Base-by-base conservation (phyloP, 1,140 invertebrate genomes). In the Probaryconus sp. region DNA sequence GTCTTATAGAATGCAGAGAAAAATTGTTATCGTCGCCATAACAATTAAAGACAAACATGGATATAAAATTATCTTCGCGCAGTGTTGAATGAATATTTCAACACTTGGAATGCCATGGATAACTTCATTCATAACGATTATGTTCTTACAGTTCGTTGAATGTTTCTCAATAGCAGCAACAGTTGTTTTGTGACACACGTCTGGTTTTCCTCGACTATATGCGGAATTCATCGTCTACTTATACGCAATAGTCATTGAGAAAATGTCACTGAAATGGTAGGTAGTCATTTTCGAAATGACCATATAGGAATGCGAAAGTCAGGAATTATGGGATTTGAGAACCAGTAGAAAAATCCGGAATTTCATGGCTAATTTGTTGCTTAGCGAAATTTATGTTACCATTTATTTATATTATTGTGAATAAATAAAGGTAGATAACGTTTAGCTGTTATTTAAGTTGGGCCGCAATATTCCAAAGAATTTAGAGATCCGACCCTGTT, bases 101-200 rank as follows among this genome's bases (percentile, higher is more conserved):
- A 26, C 7, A 11, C 35, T 14, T 3, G 50, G 55, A 68, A 74
- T 74, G 50, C 43, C 43, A 16, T 28, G 31, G 45, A 75, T 75
- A 65, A 69, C 72, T 75, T 75, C 72, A 75, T 75, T 69, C 60
- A 58, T 38, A 51, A 58, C 64, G 50, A 75, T 69, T 75, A 60
- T 42, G 43, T 75, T 75, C 63, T 75, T 69, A 17, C 21, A 1
- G 7, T 18, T 17, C 31, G 3, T 7, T 47, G 42, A 38, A 65
- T 31, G 31, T 65, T 53, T 3, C 5, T 20, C 16, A 24, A 6
- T 6, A 24, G 37, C 11, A 9, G 9, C 38, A 10, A 11, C 21
- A 13, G 17, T 20, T 30, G 30, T 30, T 31, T 37, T n/a, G 5
- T n/a, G 10, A n/a, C 28, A 9, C 3, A 30, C 21, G 42, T 18